Evolutionary conservation across 2,888 invertebrate species (phyloP).

Genomic region (Thalpophila matura): DNA sequence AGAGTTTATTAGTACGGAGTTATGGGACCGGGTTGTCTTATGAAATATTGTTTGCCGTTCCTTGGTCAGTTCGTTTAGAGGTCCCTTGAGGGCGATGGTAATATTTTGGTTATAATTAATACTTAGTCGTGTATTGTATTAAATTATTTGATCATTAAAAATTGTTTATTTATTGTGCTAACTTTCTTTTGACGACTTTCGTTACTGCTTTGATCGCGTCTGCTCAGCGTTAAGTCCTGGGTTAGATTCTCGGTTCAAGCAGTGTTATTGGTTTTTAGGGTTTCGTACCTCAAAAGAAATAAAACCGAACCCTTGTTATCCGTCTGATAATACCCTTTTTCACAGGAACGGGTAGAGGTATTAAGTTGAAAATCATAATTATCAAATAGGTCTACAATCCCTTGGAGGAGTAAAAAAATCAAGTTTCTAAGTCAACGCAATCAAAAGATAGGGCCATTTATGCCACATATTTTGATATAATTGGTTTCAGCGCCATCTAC

Average conservation of each 20-base stretch:
- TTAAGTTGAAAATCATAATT: too few relatives aligned
- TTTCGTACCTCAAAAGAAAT: too few relatives aligned
- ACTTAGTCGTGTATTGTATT: neutral
- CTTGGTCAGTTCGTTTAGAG: slow-evolving; percentile 27
- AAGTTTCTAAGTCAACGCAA: too few relatives aligned
- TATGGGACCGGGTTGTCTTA: slow-evolving; percentile 55
- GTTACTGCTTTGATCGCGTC: neutral
- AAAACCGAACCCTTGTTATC: too few relatives aligned
- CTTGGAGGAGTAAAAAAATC: too few relatives aligned
- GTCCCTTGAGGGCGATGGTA: neutral
- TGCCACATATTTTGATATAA: too few relatives aligned
- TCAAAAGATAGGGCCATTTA: too few relatives aligned
- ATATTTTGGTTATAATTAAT: slow-evolving; percentile 30
- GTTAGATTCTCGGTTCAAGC: neutral
- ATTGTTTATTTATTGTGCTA: neutral
- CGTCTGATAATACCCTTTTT: too few relatives aligned
- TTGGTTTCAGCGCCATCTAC: too few relatives aligned
- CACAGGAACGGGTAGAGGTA: too few relatives aligned
- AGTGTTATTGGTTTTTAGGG: neutral
- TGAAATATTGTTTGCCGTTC: slow-evolving; percentile 52
- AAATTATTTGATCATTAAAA: neutral
- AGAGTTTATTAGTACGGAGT: slow-evolving; percentile 57
- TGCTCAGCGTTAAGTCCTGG: too few relatives aligned
- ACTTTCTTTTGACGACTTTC: neutral
- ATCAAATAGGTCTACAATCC: too few relatives aligned